These are phyloP conservation scores for Linhomoeus sp. DNA, from an alignment of 2,888 invertebrate genomes.

Conservation along the genomic window DNA sequence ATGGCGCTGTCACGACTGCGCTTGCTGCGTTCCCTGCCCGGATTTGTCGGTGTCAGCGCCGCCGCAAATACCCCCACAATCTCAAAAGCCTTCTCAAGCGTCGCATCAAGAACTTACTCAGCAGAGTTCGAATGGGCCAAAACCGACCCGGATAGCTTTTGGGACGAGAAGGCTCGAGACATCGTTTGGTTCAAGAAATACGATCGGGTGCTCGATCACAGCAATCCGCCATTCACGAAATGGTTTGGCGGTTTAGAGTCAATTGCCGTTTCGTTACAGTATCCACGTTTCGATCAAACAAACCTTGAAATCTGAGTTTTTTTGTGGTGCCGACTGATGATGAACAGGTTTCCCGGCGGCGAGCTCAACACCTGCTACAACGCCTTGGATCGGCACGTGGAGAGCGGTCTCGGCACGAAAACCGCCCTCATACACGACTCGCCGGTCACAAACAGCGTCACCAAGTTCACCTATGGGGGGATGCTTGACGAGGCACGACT, in stretches of 20 bases:
- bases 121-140: too few species aligned
- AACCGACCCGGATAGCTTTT: slow-evolving; percentile 51
- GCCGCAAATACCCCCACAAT: too few species aligned
- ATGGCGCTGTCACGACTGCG: too few species aligned
- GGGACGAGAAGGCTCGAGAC: slow-evolving; percentile 53
- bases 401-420: slow-evolving; percentile 50
- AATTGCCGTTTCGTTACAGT: background rate
- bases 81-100: too few species aligned
- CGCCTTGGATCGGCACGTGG: slow-evolving; percentile 69
- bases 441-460: slow-evolving; percentile 55
- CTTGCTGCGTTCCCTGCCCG: too few species aligned
- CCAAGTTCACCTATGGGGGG: slow-evolving; percentile 58
- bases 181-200: slow-evolving; percentile 66
- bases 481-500: slow-evolving; percentile 49
- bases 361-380: slow-evolving; percentile 81
- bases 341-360: slow-evolving; percentile 67
- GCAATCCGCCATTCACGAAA: slow-evolving; percentile 63
- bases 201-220: slow-evolving; percentile 60
- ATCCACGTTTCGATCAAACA: background rate
- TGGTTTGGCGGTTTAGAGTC: slow-evolving; percentile 42
- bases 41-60: too few species aligned
- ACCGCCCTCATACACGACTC: slow-evolving; percentile 73
- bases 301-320: background rate
- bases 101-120: too few species aligned
- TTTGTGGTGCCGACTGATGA: too few species aligned